Conservation (phyloP, 2,113 vertebrate genomes). For the Prochilodus magdalenae region DNA sequence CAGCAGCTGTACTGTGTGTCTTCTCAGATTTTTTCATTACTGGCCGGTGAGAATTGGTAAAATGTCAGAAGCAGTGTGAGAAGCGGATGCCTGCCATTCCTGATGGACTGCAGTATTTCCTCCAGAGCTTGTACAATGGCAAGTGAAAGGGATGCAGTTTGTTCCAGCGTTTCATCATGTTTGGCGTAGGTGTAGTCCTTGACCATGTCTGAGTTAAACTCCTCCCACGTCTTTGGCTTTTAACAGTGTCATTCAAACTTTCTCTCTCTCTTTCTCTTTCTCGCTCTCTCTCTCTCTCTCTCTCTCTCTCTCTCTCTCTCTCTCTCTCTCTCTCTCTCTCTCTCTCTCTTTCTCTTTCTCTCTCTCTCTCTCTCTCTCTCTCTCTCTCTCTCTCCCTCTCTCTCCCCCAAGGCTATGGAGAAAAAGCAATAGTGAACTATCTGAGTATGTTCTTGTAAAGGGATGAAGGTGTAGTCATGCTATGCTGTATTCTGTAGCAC, state of each 20-base stretch:
- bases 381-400: neutral
- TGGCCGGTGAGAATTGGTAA: neutral
- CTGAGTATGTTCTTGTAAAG: neutral
- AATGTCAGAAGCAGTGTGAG: neutral
- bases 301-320: too few relatives aligned
- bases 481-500: too few relatives aligned
- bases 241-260: neutral
- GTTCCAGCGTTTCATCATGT: neutral
- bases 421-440: too few relatives aligned
- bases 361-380: too few relatives aligned
- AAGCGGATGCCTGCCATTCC: neutral
- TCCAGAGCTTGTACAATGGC: neutral
- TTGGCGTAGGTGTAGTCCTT: conserved; percentile 16
- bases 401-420: too few relatives aligned
- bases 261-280: too few relatives aligned
- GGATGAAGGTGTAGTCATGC: too few relatives aligned
- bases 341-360: too few relatives aligned
- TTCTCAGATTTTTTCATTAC: conserved; percentile 19
- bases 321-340: too few relatives aligned
- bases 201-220: conserved; percentile 12
- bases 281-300: too few relatives aligned
- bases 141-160: neutral
- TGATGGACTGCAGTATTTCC: conserved; percentile 7
- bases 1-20: conserved; percentile 7
- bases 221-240: conserved; percentile 12